Base-by-base conservation (phyloP, 2,888 invertebrate genomes). In the Nephrotoma guestfalica region DNA sequence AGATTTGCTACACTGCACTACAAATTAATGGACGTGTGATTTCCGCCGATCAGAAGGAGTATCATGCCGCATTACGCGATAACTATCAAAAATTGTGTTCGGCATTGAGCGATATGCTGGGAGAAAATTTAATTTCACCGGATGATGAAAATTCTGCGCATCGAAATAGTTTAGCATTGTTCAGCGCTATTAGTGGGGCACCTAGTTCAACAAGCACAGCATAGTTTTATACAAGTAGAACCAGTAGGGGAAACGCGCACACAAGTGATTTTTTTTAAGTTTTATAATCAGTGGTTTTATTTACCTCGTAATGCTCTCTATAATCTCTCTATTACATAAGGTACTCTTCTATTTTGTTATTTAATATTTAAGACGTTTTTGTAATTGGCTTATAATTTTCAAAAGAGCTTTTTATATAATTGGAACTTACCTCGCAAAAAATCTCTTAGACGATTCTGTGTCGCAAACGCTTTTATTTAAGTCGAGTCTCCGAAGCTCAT, bases 1-100 rank as follows among this genome's bases (percentile, higher is more conserved):
- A 96, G 88, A 95, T 98, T 84, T 98, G 98, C 91, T 96, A 97
- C 89, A 95, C 96, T 5, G 98, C 98, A 0, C 92, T 99, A 71
- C 96, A 97, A 90, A 93, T 98, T 86, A 99, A 99, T 92, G 96
- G 96, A 83, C 96, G 96, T 89, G 94, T 98, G 88, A 97, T 99
- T 89, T 94, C 95, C 88, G 94, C 95, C 3, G 98, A 98, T 91
- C 98, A 98, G 91, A 94, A 95, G 86, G 96, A 98, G 88, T 99
- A 99, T 90, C 99, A 99, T 90, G 96, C 96, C 90, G 96, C 96
- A 6, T 92, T 98, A 47, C 95, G 96, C 89, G 93, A 95, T 83
- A 98, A 97, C 91, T 98, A 96, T 92, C 95, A 95, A 89, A 97
- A 97, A 89, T 93, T 98, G 86, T 96, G 97, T 89, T 94, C 94